These are phyloP conservation scores for Hozukius guyotensis DNA, from an alignment of 2,797 vertebrate species.

Conservation along the genomic window DNA sequence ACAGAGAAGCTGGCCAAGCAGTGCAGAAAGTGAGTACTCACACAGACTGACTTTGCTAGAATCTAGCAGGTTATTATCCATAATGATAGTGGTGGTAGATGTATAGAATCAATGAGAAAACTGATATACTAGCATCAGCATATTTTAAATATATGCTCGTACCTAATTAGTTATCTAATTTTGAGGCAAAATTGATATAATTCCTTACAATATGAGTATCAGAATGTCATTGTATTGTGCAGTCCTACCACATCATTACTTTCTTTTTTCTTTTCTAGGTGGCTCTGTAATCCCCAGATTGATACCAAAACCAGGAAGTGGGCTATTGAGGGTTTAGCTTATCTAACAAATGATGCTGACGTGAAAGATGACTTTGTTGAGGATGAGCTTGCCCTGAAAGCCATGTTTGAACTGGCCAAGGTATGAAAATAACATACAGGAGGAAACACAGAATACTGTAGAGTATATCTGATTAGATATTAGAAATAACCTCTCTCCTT, in stretches of 20 bases:
- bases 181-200: neutral
- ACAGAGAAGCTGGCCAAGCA: constrained; percentile 98
- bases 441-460: neutral
- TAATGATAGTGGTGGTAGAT: neutral
- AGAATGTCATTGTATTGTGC: neutral
- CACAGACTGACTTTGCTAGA: neutral
- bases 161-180: neutral
- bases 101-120: neutral
- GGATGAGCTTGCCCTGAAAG: constrained; percentile 92
- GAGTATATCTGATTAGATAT: neutral
- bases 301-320: constrained; percentile 94
- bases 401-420: constrained; percentile 97
- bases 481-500: neutral
- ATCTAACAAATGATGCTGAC: constrained; percentile 95
- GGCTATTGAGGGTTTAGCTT: constrained; percentile 96
- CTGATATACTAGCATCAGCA: neutral
- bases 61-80: neutral
- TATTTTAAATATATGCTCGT: neutral
- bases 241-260: neutral
- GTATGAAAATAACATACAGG: constrained; percentile 65
- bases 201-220: neutral
- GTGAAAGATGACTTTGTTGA: constrained; percentile 99
- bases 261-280: constrained; percentile 77
- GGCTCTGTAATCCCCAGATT: constrained; percentile 92
- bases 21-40: constrained; percentile 92